These are phyloP conservation scores for Raillietiella orientalis DNA, from an alignment of 2,888 invertebrate species.

Conservation along the genomic window DNA sequence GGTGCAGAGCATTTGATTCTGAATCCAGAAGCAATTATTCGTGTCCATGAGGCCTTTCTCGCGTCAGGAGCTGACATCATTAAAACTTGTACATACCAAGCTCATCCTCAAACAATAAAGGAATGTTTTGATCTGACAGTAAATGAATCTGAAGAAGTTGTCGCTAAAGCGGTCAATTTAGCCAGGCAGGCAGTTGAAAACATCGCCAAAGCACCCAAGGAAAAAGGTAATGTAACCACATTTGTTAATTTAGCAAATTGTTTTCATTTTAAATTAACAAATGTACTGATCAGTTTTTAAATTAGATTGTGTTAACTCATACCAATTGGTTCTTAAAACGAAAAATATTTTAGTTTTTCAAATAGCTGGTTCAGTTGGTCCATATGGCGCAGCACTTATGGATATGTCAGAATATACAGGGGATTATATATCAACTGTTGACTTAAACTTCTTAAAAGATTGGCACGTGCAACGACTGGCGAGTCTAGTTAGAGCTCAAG, in stretches of 20 bases:
- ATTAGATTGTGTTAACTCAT: too few species aligned
- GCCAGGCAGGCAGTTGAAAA: slow-evolving; percentile 33
- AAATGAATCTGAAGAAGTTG: slow-evolving; percentile 31
- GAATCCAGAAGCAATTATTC: slow-evolving; percentile 39
- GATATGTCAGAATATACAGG: slow-evolving; percentile 87
- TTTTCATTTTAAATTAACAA: too few species aligned
- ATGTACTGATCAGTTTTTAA: too few species aligned
- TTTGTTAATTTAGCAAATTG: too few species aligned
- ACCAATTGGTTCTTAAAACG: too few species aligned
- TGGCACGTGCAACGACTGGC: slow-evolving; percentile 59
- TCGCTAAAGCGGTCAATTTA: slow-evolving; percentile 33
- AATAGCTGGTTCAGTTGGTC: slow-evolving; percentile 64
- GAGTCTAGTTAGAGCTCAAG: slow-evolving; percentile 40
- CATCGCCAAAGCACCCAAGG: slow-evolving; percentile 4
- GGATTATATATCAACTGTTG: slow-evolving; percentile 14
- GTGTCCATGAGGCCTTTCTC: slow-evolving; percentile 40
- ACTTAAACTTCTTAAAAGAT: slow-evolving; percentile 21
- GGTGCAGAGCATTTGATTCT: slow-evolving; percentile 47
- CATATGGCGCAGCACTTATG: slow-evolving; percentile 61
- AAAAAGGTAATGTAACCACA: not conserved
- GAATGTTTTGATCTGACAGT: slow-evolving; percentile 32
- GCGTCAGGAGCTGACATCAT: slow-evolving; percentile 57
- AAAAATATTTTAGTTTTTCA: too few species aligned
- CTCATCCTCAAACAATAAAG: slow-evolving; percentile 33
- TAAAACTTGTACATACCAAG: slow-evolving; percentile 66